These are phyloP conservation scores for Anhinga anhinga DNA, from an alignment of 2,113 vertebrate genomes.

Conservation along the genomic window DNA sequence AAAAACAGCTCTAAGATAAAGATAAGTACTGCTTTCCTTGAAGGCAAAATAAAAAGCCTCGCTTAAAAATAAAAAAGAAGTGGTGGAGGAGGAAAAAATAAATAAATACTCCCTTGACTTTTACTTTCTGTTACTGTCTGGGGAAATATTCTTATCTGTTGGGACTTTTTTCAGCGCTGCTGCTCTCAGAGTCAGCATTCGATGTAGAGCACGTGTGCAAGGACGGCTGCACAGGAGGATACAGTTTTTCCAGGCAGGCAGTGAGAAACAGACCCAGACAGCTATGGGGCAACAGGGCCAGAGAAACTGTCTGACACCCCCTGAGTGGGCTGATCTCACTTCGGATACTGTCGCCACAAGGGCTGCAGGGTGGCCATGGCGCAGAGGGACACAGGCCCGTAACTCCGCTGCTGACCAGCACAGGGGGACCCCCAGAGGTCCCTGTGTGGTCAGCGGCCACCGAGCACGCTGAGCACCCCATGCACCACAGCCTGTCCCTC, in stretches of 20 bases:
- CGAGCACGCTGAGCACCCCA: accelerated
- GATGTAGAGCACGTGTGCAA: not conserved
- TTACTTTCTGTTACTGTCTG: not conserved
- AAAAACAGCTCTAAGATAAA: not conserved
- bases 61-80: not conserved
- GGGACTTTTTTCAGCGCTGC: not conserved
- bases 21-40: not conserved
- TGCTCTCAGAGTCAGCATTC: not conserved
- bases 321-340: too few species aligned
- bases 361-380: not conserved
- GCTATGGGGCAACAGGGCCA: not conserved
- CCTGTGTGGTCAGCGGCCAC: not conserved
- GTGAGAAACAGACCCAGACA: not conserved
- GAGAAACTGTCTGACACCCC: not conserved
- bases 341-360: accelerated
- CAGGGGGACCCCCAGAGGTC: not conserved
- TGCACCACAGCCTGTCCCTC: not conserved
- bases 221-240: not conserved
- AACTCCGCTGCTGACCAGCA: not conserved
- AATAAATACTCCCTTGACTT: not conserved
- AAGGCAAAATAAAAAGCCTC: not conserved
- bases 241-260: not conserved
- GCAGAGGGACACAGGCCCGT: accelerated
- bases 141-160: not conserved
- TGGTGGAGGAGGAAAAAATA: not conserved